These are phyloP conservation scores for Tor tambroides DNA, from an alignment of 2,113 vertebrate species.

Conservation along the genomic window DNA sequence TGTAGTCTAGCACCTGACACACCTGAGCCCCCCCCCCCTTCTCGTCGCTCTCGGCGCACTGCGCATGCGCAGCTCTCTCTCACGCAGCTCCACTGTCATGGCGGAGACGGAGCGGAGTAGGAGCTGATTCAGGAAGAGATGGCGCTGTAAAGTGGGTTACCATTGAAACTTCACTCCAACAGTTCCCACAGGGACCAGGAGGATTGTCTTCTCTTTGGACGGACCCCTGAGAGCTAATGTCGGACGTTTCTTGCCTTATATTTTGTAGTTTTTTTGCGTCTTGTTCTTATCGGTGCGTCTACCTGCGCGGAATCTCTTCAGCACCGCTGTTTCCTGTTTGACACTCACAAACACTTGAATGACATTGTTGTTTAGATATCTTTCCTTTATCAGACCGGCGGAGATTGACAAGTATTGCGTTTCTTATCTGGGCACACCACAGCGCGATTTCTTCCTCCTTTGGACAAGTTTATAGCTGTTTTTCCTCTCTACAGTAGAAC, in stretches of 20 bases:
- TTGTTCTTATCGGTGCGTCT: conserved; percentile 49
- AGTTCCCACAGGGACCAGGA: conserved; percentile 52
- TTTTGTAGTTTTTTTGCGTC: conserved; percentile 39
- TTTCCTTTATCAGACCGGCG: neutral
- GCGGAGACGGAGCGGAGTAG: conserved; percentile 80
- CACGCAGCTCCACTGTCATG: conserved; percentile 81
- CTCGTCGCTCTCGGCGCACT: conserved; percentile 35
- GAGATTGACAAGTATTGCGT: neutral
- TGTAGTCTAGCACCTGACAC: conserved; percentile 61
- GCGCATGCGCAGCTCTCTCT: conserved; percentile 78
- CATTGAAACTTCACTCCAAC: conserved; percentile 57
- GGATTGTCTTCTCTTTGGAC: conserved; percentile 35
- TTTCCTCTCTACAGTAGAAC: neutral
- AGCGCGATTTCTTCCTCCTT: conserved; percentile 55
- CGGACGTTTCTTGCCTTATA: conserved; percentile 10
- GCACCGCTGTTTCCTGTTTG: conserved; percentile 59
- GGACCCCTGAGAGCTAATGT: neutral
- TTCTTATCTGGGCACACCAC: conserved; percentile 47
- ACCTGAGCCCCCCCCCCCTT: conserved; percentile 67
- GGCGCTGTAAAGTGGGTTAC: conserved; percentile 64
- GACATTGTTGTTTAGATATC: neutral
- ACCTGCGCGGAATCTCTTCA: conserved; percentile 66
- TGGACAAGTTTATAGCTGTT: conserved; percentile 70
- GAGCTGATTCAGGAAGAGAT: conserved; percentile 81
- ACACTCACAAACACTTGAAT: conserved; percentile 43